phyloP scores from a whole-genome alignment of 2,888 invertebrate genomes.

The Tridacna crocea region DNA sequence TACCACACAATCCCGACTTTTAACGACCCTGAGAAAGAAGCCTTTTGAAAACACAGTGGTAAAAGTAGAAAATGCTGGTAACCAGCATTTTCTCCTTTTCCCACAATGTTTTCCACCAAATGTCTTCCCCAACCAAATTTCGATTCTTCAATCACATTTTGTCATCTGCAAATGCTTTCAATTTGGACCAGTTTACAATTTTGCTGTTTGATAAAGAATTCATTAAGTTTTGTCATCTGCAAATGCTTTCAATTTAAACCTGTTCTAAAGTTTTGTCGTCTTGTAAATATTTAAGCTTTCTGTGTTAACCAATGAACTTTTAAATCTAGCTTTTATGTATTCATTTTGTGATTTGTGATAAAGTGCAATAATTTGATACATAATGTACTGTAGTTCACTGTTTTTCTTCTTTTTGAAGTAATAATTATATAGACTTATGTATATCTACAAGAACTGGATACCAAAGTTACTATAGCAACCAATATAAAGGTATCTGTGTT shows the following conservation, averaged over 20 bases:
- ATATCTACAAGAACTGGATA: background rate
- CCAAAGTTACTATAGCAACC: background rate
- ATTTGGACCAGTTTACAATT: background rate
- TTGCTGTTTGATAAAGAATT: no score
- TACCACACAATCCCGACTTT: no score
- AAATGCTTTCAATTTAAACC: background rate
- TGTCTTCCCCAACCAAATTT: no score
- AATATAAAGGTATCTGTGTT: background rate
- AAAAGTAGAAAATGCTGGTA: background rate
- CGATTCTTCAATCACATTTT: no score
- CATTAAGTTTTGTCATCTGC: background rate
- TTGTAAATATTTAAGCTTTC: background rate
- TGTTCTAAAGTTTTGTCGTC: background rate
- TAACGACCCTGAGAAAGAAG: background rate
- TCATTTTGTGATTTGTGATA: background rate
- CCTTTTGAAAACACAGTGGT: background rate
- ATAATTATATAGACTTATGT: background rate
- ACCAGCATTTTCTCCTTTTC: background rate
- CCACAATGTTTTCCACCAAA: background rate
- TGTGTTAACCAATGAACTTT: background rate
- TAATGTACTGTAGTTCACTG: background rate
- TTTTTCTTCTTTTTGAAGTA: background rate
- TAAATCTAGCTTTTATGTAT: background rate
- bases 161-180: no score
- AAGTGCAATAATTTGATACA: background rate